Percentiles rank a stretch among this genome's conserved stretches.
phyloP scores from a whole-genome alignment of 2,888 invertebrate species.

The Drosophila putrida region DNA sequence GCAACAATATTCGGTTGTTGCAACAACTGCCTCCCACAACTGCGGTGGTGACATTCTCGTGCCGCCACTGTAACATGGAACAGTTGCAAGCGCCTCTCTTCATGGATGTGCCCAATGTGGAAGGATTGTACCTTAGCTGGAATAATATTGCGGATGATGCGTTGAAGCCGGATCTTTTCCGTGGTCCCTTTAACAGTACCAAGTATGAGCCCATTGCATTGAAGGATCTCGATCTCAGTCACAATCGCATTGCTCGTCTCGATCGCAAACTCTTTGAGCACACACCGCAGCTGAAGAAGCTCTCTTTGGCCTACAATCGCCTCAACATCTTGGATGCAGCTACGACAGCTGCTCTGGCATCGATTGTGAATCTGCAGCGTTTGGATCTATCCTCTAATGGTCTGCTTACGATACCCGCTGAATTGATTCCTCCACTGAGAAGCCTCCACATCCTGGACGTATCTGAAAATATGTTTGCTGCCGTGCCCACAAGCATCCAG shows the following conservation, averaged over 20 bases:
- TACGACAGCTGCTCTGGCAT: slow-evolving; percentile 87
- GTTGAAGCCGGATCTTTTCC: slow-evolving; percentile 88
- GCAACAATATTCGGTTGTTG: slow-evolving; percentile 79
- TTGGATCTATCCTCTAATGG: slow-evolving; percentile 88
- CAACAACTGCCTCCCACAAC: slow-evolving; percentile 84
- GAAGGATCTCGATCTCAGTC: slow-evolving; percentile 88
- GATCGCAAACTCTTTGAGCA: slow-evolving; percentile 88
- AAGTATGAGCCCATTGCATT: slow-evolving; percentile 87
- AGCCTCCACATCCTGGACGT: slow-evolving; percentile 87
- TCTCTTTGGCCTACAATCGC: slow-evolving; percentile 88
- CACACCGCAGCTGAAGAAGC: slow-evolving; percentile 87
- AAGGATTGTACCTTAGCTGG: slow-evolving; percentile 83
- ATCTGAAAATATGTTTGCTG: slow-evolving; percentile 87
- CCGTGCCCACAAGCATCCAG: slow-evolving; percentile 87
- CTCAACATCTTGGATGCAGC: slow-evolving; percentile 88
- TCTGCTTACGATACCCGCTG: slow-evolving; percentile 87
- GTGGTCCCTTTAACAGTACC: slow-evolving; percentile 88
- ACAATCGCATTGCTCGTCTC: slow-evolving; percentile 88
- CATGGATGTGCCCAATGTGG: slow-evolving; percentile 83
- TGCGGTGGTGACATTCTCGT: slow-evolving; percentile 81
- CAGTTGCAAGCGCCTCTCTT: slow-evolving; percentile 82
- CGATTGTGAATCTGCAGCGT: slow-evolving; percentile 86
- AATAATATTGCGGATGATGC: slow-evolving; percentile 86
- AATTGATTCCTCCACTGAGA: slow-evolving; percentile 86
- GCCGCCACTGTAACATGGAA: slow-evolving; percentile 83